Percentiles rank a stretch among this genome's conserved stretches.
These are phyloP conservation scores for Myotis brandtii DNA, from an alignment of 2,113 vertebrate genomes.

Conservation along the genomic window DNA sequence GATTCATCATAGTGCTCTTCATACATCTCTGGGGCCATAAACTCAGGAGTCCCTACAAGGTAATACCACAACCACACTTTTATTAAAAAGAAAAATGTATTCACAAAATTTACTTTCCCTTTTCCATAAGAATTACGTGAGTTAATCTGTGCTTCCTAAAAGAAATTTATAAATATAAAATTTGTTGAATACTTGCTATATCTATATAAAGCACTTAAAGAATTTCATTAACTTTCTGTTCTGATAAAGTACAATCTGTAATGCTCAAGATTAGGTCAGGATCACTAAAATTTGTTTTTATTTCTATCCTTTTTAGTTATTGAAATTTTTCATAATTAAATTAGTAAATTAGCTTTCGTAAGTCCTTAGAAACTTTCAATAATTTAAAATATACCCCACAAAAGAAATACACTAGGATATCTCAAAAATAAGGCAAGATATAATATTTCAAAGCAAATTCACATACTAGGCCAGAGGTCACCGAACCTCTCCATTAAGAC, in stretches of 20 bases:
- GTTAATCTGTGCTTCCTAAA: constrained; percentile 30
- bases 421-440: constrained; percentile 34
- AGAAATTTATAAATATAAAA: constrained; percentile 29
- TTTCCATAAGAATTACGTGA: constrained; percentile 10
- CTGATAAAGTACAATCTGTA: constrained; percentile 6
- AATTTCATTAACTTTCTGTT: constrained; percentile 19
- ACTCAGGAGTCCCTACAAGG: constrained; percentile 93
- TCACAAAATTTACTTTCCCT: constrained; percentile 32
- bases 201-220: constrained; percentile 42
- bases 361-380: constrained; percentile 49
- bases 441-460: constrained; percentile 59
- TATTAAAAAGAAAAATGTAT: constrained; percentile 47
- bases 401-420: constrained; percentile 26
- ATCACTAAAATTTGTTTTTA: constrained; percentile 46
- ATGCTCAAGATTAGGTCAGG: constrained; percentile 5
- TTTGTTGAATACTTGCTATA: neutral
- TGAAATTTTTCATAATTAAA: constrained; percentile 49
- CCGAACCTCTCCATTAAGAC: constrained; percentile 29
- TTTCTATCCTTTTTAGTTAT: neutral
- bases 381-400: constrained; percentile 34
- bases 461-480: neutral
- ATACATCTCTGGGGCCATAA: constrained; percentile 98
- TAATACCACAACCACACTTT: constrained; percentile 49
- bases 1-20: constrained; percentile 97
- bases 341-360: constrained; percentile 36